Conservation (phyloP, 2,888 invertebrate species). For the Coleophora flavipennella region DNA sequence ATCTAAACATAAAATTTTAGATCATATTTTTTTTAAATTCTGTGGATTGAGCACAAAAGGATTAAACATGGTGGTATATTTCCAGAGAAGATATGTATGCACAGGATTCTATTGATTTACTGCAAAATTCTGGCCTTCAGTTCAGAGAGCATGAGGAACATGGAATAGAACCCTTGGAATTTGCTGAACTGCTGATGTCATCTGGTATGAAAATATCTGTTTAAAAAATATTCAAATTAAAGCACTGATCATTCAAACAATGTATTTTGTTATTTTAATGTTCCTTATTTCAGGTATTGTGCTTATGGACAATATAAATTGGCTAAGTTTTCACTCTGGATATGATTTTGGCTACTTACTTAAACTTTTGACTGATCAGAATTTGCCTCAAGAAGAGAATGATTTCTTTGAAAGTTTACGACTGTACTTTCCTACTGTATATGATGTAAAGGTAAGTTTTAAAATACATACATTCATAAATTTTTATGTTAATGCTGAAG, state of each 20-base stretch:
- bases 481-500: not conserved
- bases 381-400: conserved; percentile 93
- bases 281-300: conserved; percentile 79
- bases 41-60: not conserved
- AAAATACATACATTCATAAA: not conserved
- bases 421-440: conserved; percentile 96
- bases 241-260: no score
- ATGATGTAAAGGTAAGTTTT: conserved; percentile 92
- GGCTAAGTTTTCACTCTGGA: conserved; percentile 99
- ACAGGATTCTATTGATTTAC: conserved; percentile 97
- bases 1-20: not conserved
- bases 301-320: conserved; percentile 95
- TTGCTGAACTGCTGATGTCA: conserved; percentile 97
- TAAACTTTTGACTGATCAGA: conserved; percentile 93
- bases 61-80: no score
- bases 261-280: no score
- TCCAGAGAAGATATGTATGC: conserved; percentile 98
- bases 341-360: conserved; percentile 99
- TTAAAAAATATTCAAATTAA: not conserved
- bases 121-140: conserved; percentile 97
- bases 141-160: conserved; percentile 99
- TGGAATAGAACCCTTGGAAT: conserved; percentile 96
- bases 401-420: conserved; percentile 96
- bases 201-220: conserved; percentile 75
- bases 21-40: no score